A percentile compares a stretch with the other conserved stretches of the same genome.
These are phyloP conservation scores for Cerceris ruficornis DNA, from an alignment of 2,888 invertebrate genomes.

Conservation along the genomic window DNA sequence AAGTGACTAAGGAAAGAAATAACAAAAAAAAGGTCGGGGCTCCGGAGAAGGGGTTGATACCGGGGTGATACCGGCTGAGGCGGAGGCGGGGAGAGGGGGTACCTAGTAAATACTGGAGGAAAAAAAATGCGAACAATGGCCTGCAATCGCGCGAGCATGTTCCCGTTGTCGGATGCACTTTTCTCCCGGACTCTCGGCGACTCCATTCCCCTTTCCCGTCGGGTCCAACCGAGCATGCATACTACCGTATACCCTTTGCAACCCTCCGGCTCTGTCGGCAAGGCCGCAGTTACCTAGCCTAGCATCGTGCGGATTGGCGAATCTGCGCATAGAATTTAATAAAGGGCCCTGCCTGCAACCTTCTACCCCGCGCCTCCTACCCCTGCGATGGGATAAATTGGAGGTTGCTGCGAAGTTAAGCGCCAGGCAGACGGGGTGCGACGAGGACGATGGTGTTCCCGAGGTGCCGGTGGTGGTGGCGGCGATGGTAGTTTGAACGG, in stretches of 20 bases:
- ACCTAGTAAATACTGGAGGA: constrained; percentile 32
- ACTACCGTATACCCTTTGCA: constrained; percentile 7
- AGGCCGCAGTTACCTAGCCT: constrained; percentile 26
- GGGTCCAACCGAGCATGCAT: constrained; percentile 3
- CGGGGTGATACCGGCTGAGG: background rate
- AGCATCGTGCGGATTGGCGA: constrained; percentile 33
- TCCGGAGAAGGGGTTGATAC: no score
- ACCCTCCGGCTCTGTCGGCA: constrained; percentile 7
- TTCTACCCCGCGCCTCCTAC: constrained; percentile 7
- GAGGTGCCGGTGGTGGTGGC: background rate
- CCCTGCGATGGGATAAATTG: constrained; percentile 35
- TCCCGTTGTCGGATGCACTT: constrained; percentile 45
- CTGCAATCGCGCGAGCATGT: constrained; percentile 36
- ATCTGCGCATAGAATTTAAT: constrained; percentile 51
- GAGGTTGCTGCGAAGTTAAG: constrained; percentile 20
- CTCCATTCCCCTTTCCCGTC: constrained; percentile 3
- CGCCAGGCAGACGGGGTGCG: constrained; percentile 3
- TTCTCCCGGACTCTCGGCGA: constrained; percentile 21
- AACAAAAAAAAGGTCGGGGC: background rate
- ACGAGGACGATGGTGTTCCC: background rate
- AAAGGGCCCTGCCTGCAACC: constrained; percentile 29
- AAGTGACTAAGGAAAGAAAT: constrained; percentile 4
- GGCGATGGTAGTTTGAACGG: background rate
- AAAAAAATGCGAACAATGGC: constrained; percentile 45
- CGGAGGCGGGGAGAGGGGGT: constrained; percentile 6